Base-by-base conservation (phyloP, 2,888 invertebrate genomes). In the Tridacna gigas region DNA sequence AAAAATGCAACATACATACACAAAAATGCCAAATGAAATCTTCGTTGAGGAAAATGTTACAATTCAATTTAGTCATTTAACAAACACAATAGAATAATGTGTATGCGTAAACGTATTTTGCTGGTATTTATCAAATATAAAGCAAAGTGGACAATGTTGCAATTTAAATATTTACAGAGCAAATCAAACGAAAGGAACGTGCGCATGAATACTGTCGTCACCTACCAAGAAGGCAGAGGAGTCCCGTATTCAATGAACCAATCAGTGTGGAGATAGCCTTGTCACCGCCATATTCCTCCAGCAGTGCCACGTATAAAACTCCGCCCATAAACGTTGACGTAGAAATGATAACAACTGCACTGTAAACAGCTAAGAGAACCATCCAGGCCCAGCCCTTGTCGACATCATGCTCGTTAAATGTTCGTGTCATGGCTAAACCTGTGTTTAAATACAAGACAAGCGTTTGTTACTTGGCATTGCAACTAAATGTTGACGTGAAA, bases 141-240 rank as follows among this genome's bases (percentile, higher is more conserved):
- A n/a, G n/a, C n/a, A 61, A 61, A n/a, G 13, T 61, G 12, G 9
- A n/a, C 13, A n/a, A 61, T n/a, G 9, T 61, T 51, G 51, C 12
- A 13, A 51, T 51, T n/a, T n/a, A n/a, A n/a, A n/a, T n/a, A n/a
- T n/a, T n/a, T n/a, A n/a, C n/a, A n/a, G n/a, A n/a, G n/a, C n/a
- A n/a, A n/a, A n/a, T n/a, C n/a, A n/a, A n/a, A n/a, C n/a, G n/a
- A n/a, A n/a, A n/a, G n/a, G n/a, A n/a, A n/a, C n/a, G n/a, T n/a
- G n/a, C 7, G 7, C 7, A 37, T 4, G 7, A 37, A 37, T 4
- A 37, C 37, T 37, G 37, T 4, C 7, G 2, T 37, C 7, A 56
- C 79, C 76, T 82, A 90, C 89, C 86, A 18, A 80, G 77, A n/a
- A 90, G 66, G 45, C 84, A 82, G 25, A 89, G 65, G 18, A 89